phyloP scores from a whole-genome alignment of 2,113 vertebrate species.

The Oncorhynchus nerka region DNA sequence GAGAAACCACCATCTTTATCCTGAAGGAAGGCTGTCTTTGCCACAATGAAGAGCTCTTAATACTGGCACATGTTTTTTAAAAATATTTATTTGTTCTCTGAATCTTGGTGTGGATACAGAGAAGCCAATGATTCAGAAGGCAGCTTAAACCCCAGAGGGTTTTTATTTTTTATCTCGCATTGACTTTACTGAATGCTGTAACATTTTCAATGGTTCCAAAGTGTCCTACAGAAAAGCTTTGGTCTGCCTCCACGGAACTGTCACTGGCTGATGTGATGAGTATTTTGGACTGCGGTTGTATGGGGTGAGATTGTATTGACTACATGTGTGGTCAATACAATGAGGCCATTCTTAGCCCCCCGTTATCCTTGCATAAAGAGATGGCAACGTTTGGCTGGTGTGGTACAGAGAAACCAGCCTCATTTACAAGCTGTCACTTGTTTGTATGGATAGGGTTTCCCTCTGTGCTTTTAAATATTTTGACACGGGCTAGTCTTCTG shows the following conservation, averaged over 20 bases:
- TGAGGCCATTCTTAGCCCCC: conserved; percentile 40
- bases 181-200: conserved; percentile 69
- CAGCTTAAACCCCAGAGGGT: conserved; percentile 72
- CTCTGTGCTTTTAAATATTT: conserved; percentile 31
- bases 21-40: conserved; percentile 55
- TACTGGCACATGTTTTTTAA: conserved; percentile 73
- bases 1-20: conserved; percentile 79
- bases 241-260: conserved; percentile 69
- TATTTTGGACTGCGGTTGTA: conserved; percentile 13
- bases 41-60: conserved; percentile 68
- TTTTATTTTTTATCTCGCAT: conserved; percentile 50
- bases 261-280: conserved; percentile 69
- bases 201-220: conserved; percentile 78
- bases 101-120: conserved; percentile 87
- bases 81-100: conserved; percentile 89
- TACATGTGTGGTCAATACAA: conserved; percentile 26
- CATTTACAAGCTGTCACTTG: conserved; percentile 82
- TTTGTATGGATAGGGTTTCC: conserved; percentile 24
- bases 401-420: conserved; percentile 96
- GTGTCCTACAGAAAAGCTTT: conserved; percentile 89
- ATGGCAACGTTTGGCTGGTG: conserved; percentile 84
- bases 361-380: conserved; percentile 33
- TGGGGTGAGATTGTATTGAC: conserved; percentile 47
- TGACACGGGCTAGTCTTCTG: conserved; percentile 55
- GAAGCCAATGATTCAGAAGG: conserved; percentile 83